A percentile compares a stretch with the other conserved stretches of the same genome.
phyloP scores from a whole-genome alignment of 2,797 vertebrate genomes.

The Distichodus sexfasciatus region DNA sequence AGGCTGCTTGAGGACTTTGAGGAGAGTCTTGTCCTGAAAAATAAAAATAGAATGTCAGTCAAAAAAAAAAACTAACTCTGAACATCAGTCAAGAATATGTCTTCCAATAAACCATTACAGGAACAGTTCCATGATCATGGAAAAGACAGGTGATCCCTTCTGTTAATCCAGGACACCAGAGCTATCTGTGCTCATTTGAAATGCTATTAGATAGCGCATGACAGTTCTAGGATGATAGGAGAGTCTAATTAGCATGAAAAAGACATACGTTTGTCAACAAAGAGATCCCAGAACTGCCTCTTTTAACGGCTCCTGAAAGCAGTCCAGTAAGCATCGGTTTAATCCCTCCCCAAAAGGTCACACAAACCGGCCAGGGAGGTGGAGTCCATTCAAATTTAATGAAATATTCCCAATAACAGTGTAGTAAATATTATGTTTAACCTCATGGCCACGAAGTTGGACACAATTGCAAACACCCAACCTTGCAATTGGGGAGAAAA shows the following conservation, averaged over 20 bases:
- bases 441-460: too few species aligned
- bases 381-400: too few species aligned
- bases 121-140: background rate
- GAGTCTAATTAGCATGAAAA: constrained; percentile 54
- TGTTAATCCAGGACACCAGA: constrained; percentile 3
- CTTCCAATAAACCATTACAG: background rate
- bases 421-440: too few species aligned
- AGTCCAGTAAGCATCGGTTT: constrained; percentile 39
- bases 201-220: constrained; percentile 51
- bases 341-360: constrained; percentile 38
- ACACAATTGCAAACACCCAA: background rate
- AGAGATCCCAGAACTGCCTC: constrained; percentile 49
- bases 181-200: constrained; percentile 31
- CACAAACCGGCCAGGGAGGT: background rate
- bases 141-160: constrained; percentile 18
- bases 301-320: constrained; percentile 38
- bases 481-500: background rate
- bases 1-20: constrained; percentile 80
- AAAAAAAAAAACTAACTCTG: background rate
- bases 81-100: background rate
- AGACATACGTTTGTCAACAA: constrained; percentile 49
- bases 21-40: constrained; percentile 82
- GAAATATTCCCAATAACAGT: too few species aligned
- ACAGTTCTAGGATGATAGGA: constrained; percentile 43
- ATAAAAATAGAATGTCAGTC: background rate